A percentile compares a stretch with the other conserved stretches of the same genome.
These are phyloP conservation scores for Drosophila pseudoananassae DNA, from an alignment of 1,140 invertebrate species.

Conservation along the genomic window DNA sequence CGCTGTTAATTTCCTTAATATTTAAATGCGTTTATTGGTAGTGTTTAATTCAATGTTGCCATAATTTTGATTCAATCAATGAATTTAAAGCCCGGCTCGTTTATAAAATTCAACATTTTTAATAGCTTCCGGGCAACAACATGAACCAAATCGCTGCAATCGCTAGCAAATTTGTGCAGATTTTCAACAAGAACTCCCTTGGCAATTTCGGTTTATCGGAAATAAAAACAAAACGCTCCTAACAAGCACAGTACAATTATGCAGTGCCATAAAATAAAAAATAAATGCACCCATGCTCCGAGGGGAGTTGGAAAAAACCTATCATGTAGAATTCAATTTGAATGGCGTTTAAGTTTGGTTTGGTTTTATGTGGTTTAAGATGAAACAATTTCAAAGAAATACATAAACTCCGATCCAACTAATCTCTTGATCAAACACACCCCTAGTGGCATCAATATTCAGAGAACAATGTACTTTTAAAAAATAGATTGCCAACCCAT, in stretches of 20 bases:
- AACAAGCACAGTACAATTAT: constrained; percentile 19
- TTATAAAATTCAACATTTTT: constrained; percentile 23
- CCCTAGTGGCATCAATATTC: constrained; percentile 44
- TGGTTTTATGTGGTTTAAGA: constrained; percentile 21
- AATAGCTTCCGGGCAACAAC: constrained; percentile 37
- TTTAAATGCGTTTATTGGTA: background rate
- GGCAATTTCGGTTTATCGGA: constrained; percentile 41
- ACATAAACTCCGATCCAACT: constrained; percentile 37
- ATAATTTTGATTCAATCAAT: constrained; percentile 16
- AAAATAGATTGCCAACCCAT: constrained; percentile 61
- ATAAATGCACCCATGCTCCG: constrained; percentile 6
- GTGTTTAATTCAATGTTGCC: constrained; percentile 9
- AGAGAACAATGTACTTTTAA: constrained; percentile 51
- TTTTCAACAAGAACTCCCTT: constrained; percentile 50
- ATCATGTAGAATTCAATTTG: constrained; percentile 21
- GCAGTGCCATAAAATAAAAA: constrained; percentile 27
- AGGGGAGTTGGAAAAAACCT: constrained; percentile 2
- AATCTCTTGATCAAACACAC: constrained; percentile 43
- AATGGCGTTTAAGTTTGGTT: constrained; percentile 30
- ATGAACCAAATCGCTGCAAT: constrained; percentile 28
- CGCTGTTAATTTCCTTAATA: background rate
- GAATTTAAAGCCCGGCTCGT: background rate
- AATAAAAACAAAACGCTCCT: constrained; percentile 20
- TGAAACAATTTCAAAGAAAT: constrained; percentile 16
- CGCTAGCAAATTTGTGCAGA: constrained; percentile 48